Evolutionary conservation across 2,888 invertebrate genomes (phyloP), one percentile per base, ranked within the genome.

Genomic region (Trichacis sp.): DNA sequence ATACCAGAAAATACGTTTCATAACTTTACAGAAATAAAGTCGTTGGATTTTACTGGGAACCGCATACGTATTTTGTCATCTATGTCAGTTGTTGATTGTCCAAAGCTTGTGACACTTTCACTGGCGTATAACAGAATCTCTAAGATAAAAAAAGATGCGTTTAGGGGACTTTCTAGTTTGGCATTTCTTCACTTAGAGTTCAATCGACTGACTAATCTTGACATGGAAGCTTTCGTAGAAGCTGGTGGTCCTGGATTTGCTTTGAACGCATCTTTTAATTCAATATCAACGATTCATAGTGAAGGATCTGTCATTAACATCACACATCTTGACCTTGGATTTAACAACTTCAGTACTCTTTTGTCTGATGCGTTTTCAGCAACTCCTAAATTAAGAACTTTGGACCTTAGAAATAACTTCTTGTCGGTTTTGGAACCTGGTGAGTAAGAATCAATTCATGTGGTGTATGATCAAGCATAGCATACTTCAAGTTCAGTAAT

Each of bases 291-390:
- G 42, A 83, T 96, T 69, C 90, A 92, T 62, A 69, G 76, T 1
- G 75, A 73, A 12, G 68, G 65, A 0, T 52, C 69, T 2, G 86
- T 87, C 45, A 89, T 90, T 81, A 91, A 89, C 77, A 84, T 95
- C 68, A 94, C 95, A 77, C 93, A 93, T 77, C 86, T 96, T 72
- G 95, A 95, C 84, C 86, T 96, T 73, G 93, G 94, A 63, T 93
- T 93, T 83, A 96, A 96, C 84, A 90, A 91, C 78, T 87, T 96
- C 63, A 90, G 90, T 66, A 87, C 88, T 63, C 85, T 93, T 64
- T 89, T 91, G 9, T 87, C 88, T 59, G 88, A 90, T 72, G 86
- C 89, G 65, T 90, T 94, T 74, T 89, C 91, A 74, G 89, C 89
- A 64, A 90, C 91, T 73, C 87, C 93, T 58, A 91, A 91, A 80